A percentile compares a stretch with the other conserved stretches of the same genome.
These are phyloP conservation scores for Meda fulgida DNA, from an alignment of 2,797 vertebrate genomes.

Conservation along the genomic window DNA sequence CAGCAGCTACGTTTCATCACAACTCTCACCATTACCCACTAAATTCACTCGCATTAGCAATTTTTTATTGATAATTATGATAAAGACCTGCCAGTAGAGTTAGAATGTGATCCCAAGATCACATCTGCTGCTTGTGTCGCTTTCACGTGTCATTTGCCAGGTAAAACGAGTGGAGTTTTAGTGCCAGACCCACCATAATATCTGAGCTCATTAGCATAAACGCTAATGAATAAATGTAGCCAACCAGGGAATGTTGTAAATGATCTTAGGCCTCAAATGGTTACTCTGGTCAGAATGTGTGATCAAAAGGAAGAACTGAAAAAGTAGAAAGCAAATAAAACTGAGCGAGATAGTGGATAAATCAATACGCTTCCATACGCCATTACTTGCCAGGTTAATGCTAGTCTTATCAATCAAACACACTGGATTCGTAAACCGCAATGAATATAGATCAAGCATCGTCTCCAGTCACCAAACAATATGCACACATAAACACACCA, in stretches of 20 bases:
- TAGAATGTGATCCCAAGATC: slow-evolving; percentile 39
- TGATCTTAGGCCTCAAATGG: slow-evolving; percentile 17
- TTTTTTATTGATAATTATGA: slow-evolving; percentile 69
- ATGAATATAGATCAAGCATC: slow-evolving; percentile 46
- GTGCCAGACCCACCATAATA: slow-evolving; percentile 26
- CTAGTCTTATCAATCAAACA: slow-evolving; percentile 15
- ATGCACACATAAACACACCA: slow-evolving; percentile 56
- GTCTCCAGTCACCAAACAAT: background rate
- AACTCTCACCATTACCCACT: slow-evolving; percentile 71
- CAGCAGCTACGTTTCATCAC: slow-evolving; percentile 60
- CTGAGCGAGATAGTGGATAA: background rate
- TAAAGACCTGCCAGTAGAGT: slow-evolving; percentile 52
- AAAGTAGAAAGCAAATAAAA: background rate
- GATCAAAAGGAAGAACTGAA: background rate
- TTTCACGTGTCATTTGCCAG: slow-evolving; percentile 76
- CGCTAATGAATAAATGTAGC: slow-evolving; percentile 43
- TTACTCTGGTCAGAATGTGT: background rate
- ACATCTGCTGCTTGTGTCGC: slow-evolving; percentile 70
- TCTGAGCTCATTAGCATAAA: slow-evolving; percentile 27
- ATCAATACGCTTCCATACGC: background rate
- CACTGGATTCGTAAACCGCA: background rate
- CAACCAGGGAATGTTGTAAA: slow-evolving; percentile 36
- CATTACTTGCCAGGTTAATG: slow-evolving; percentile 29
- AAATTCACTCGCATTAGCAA: slow-evolving; percentile 71
- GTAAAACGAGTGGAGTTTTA: slow-evolving; percentile 67